A percentile compares a stretch with the other conserved stretches of the same genome.
These are phyloP conservation scores for Clitarchus hookeri DNA, from an alignment of 2,888 invertebrate genomes.

Conservation along the genomic window DNA sequence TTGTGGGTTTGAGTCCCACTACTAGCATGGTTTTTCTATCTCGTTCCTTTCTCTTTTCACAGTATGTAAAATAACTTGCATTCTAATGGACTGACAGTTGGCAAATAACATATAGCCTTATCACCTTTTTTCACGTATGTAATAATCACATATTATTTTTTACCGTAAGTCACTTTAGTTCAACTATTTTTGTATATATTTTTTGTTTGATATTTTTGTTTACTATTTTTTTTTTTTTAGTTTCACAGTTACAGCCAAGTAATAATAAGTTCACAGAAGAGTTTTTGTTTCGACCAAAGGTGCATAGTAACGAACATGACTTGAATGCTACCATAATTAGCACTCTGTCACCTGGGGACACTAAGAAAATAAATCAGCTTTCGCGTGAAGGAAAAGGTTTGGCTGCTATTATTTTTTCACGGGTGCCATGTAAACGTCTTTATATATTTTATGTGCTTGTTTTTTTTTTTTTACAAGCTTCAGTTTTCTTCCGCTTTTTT, in stretches of 20 bases:
- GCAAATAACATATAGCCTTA: too few species aligned
- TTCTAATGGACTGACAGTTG: too few species aligned
- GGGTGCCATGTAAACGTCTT: not conserved
- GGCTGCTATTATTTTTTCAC: not conserved
- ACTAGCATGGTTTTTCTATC: too few species aligned
- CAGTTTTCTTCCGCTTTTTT: not conserved
- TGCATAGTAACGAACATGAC: not conserved
- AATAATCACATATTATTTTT: too few species aligned
- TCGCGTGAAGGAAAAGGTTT: not conserved
- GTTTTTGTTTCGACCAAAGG: not conserved
- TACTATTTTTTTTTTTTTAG: not conserved
- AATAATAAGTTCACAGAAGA: not conserved
- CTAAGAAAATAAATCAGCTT: not conserved
- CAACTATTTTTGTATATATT: not conserved
- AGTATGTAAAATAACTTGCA: too few species aligned
- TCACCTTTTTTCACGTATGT: too few species aligned
- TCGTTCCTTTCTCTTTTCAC: too few species aligned
- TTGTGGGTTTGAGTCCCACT: too few species aligned
- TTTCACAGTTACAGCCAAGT: not conserved
- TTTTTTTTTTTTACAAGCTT: not conserved
- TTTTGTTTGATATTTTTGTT: not conserved
- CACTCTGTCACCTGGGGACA: not conserved
- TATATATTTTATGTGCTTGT: not conserved
- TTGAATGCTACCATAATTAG: not conserved
- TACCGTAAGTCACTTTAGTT: too few species aligned